phyloP scores from a whole-genome alignment of 2,888 invertebrate species.

The Cosmorhoe ocellata region DNA sequence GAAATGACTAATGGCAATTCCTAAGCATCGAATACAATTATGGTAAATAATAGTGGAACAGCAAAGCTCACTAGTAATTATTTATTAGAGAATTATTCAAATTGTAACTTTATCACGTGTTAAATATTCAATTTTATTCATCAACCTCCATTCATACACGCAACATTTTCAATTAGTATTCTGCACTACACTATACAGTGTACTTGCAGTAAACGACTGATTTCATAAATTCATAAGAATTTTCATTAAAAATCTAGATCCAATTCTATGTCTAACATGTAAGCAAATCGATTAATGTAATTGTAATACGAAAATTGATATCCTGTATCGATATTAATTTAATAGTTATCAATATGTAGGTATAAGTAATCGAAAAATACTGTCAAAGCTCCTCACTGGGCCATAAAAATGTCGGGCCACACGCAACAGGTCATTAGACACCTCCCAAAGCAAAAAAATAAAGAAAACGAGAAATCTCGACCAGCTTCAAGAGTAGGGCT shows the following conservation, averaged over 20 bases:
- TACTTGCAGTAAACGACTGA: slow-evolving; percentile 17
- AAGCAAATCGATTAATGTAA: slow-evolving; percentile 43
- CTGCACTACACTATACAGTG: slow-evolving; percentile 18
- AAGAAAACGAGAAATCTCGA: slow-evolving; percentile 78
- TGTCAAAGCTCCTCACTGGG: slow-evolving; percentile 73
- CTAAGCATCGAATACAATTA: slow-evolving; percentile 23
- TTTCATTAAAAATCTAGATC: slow-evolving; percentile 29
- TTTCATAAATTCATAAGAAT: slow-evolving; percentile 39
- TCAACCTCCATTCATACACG: slow-evolving; percentile 33
- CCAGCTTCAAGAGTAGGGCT: slow-evolving; percentile 48
- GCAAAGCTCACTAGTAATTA: slow-evolving; percentile 31
- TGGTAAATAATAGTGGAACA: slow-evolving; percentile 29
- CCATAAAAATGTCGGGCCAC: slow-evolving; percentile 81
- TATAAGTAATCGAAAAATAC: slow-evolving; percentile 63
- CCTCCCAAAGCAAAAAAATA: slow-evolving; percentile 78
- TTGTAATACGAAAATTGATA: slow-evolving; percentile 28
- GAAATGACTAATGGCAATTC: slow-evolving; percentile 27
- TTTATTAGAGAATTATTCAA: slow-evolving; percentile 36
- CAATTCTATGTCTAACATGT: not conserved
- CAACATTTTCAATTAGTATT: slow-evolving; percentile 33
- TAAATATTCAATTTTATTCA: slow-evolving; percentile 45
- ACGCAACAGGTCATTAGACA: slow-evolving; percentile 81
- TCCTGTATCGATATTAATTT: slow-evolving; percentile 26
- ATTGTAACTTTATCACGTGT: slow-evolving; percentile 34
- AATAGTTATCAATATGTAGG: no score